Evolutionary conservation across 2,113 vertebrate species (phyloP).

Genomic region (Sclerurus mexicanus): DNA sequence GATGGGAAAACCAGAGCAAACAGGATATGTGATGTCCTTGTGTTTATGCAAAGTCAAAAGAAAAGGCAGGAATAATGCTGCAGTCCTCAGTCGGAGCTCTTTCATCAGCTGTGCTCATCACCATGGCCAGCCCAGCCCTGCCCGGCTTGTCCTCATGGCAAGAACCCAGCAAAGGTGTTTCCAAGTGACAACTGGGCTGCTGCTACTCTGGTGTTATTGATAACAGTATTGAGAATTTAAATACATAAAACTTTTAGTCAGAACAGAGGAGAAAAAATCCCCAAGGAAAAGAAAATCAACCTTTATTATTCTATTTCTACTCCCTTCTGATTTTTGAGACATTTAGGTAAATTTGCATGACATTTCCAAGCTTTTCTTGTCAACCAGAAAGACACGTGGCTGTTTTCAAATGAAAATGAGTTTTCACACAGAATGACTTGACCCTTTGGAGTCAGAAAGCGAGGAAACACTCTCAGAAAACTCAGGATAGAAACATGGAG

Average conservation of each 20-base stretch:
- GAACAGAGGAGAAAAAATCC: not conserved
- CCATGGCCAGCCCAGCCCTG: not conserved
- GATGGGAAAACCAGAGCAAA: constrained; percentile 55
- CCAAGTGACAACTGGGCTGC: not conserved
- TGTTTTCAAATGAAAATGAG: not conserved
- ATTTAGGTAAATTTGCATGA: not conserved
- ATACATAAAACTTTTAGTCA: not conserved
- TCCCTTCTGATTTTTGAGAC: not conserved
- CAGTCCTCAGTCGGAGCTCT: not conserved
- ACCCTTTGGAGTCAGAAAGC: not conserved
- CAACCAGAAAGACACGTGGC: not conserved
- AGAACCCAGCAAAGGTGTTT: not conserved
- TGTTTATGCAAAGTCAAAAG: constrained; percentile 52
- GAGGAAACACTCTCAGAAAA: not conserved
- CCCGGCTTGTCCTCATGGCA: fast-evolving
- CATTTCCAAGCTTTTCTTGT: not conserved
- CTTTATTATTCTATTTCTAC: not conserved
- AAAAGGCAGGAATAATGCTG: constrained; percentile 24
- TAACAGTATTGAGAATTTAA: not conserved
- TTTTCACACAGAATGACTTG: not conserved
- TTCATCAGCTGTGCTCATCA: not conserved
- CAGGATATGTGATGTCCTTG: constrained; percentile 22
- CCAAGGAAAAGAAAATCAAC: not conserved
- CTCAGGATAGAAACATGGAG: not conserved
- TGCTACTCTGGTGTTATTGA: not conserved